Evolutionary conservation across 2,888 invertebrate genomes (phyloP).

Genomic region (Noctua pronuba): DNA sequence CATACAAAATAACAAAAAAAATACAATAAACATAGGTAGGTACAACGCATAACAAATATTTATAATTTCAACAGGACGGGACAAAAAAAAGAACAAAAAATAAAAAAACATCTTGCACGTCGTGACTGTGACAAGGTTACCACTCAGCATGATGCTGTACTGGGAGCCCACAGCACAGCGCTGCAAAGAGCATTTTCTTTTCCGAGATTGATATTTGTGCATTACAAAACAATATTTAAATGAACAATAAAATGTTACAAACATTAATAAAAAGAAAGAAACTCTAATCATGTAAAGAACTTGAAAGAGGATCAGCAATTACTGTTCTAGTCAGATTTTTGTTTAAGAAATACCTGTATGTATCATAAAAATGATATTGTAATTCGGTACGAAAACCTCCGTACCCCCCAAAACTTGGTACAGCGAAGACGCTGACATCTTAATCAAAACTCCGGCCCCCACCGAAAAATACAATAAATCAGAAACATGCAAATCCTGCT

Average conservation of each 20-base stretch:
- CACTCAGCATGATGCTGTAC: no score
- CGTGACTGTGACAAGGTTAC: no score
- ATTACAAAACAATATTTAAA: not conserved
- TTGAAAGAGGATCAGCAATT: not conserved
- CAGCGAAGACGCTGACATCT: conserved; percentile 64
- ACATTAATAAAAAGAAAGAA: not conserved
- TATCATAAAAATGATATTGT: conserved; percentile 22
- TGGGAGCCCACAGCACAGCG: no score
- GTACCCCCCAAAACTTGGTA: conserved; percentile 41
- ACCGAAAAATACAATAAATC: conserved; percentile 87
- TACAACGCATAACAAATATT: no score
- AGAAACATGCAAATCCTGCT: conserved; percentile 90
- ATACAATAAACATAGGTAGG: no score
- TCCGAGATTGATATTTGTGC: not conserved
- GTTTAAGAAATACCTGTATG: not conserved
- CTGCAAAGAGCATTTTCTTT: not conserved
- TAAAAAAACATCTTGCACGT: no score
- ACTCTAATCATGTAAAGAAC: no score
- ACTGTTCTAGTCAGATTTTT: not conserved
- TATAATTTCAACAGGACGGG: no score
- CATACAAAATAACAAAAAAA: no score
- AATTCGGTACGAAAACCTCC: conserved; percentile 22
- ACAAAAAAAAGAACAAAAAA: no score
- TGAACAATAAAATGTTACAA: not conserved
- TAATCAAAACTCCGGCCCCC: conserved; percentile 71